phyloP scores from a whole-genome alignment of 2,113 vertebrate genomes.

The Setophaga coronata region DNA sequence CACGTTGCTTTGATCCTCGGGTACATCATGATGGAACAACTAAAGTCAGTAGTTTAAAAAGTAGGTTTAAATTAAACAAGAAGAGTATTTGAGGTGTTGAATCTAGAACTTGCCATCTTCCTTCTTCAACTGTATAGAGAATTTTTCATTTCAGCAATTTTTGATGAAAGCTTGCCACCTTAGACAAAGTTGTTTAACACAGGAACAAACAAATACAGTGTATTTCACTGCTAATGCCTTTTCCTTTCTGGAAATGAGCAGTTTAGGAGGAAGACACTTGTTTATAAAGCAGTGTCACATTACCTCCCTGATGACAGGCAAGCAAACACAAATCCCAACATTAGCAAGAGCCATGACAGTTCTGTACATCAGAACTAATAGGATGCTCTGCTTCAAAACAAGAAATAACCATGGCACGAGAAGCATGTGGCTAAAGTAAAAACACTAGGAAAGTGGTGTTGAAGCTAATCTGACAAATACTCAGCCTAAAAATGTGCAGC shows the following conservation, averaged over 20 bases:
- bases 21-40: neutral
- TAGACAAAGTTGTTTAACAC: neutral
- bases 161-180: neutral
- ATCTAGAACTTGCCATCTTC: neutral
- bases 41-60: neutral
- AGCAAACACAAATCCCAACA: neutral
- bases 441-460: neutral
- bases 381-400: neutral
- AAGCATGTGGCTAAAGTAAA: neutral
- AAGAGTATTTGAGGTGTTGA: neutral
- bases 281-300: neutral
- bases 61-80: neutral
- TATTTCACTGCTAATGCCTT: neutral
- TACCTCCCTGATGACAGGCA: neutral
- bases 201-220: rapidly evolving
- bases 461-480: neutral
- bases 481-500: neutral
- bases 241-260: neutral
- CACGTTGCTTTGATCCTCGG: neutral
- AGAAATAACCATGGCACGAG: neutral
- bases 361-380: neutral
- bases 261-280: neutral
- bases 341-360: neutral
- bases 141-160: neutral
- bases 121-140: neutral